These are phyloP conservation scores for Zoanthus solanderi DNA, from an alignment of 92 coral and sea anemone genomes.

Conservation along the genomic window DNA sequence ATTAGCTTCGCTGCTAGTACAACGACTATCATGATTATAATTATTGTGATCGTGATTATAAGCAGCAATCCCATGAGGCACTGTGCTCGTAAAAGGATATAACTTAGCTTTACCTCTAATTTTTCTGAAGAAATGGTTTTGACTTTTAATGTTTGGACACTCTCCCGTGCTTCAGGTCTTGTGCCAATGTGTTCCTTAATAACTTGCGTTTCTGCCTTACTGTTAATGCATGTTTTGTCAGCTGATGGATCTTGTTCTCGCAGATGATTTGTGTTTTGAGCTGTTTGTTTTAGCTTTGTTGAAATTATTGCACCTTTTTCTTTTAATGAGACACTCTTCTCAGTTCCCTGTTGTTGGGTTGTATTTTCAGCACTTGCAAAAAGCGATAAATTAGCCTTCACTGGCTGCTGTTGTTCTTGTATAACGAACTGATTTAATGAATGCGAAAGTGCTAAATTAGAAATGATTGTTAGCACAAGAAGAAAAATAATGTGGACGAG, in stretches of 20 bases:
- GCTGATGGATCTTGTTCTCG: neutral
- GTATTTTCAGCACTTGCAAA: neutral
- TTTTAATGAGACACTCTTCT: neutral
- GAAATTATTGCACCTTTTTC: neutral
- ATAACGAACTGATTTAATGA: neutral
- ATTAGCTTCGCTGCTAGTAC: too few relatives aligned
- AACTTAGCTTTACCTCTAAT: neutral
- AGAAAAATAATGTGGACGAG: neutral
- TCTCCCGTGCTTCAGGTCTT: neutral
- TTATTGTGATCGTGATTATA: too few relatives aligned
- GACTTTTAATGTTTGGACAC: neutral
- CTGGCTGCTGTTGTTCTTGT: neutral
- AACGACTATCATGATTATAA: too few relatives aligned
- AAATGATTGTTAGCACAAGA: neutral
- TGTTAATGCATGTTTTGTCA: neutral
- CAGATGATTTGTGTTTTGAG: neutral
- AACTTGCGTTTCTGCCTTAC: neutral
- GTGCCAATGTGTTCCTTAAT: neutral
- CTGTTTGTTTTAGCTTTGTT: neutral
- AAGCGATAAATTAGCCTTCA: neutral
- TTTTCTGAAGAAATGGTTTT: neutral
- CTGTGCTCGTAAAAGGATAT: too few relatives aligned
- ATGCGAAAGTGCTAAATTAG: neutral
- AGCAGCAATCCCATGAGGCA: too few relatives aligned
- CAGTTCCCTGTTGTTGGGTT: neutral